phyloP scores from a whole-genome alignment of 2,888 invertebrate genomes.

The Prenolepis imparis region DNA sequence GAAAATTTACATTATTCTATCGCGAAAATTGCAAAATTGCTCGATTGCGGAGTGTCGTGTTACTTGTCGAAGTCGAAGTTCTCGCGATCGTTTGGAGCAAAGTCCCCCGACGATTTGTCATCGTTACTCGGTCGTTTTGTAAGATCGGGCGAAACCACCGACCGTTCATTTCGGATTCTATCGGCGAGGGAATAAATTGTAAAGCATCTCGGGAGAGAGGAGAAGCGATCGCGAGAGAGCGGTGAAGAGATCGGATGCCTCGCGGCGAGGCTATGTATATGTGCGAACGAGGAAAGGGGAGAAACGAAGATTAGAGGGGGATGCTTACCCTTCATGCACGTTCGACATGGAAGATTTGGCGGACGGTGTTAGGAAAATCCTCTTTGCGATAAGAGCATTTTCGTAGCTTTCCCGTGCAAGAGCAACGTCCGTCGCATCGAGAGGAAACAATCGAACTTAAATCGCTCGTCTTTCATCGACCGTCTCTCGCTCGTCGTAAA shows the following conservation, averaged over 20 bases:
- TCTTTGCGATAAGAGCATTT: conserved; percentile 71
- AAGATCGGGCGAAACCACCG: conserved; percentile 21
- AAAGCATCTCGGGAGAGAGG: conserved; percentile 22
- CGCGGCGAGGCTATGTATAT: conserved; percentile 1
- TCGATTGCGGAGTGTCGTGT: neutral
- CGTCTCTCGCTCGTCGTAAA: neutral
- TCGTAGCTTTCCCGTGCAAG: conserved; percentile 54
- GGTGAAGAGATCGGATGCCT: conserved; percentile 13
- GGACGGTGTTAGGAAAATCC: conserved; percentile 71
- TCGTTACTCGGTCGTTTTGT: conserved; percentile 30
- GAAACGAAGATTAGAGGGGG: conserved; percentile 42
- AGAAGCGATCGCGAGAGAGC: conserved; percentile 14
- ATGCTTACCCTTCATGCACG: conserved; percentile 50
- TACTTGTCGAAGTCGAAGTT: neutral
- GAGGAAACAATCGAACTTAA: conserved; percentile 55
- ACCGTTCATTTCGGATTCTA: conserved; percentile 40
- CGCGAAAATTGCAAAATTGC: neutral
- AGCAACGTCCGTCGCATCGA: conserved; percentile 20
- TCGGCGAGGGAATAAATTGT: conserved; percentile 44
- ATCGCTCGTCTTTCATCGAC: conserved; percentile 45
- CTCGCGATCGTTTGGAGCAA: neutral
- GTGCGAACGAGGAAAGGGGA: neutral
- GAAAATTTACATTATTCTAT: neutral
- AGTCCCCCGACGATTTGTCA: conserved; percentile 3
- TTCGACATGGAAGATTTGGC: conserved; percentile 60